phyloP scores from a whole-genome alignment of 2,888 invertebrate species.

The Homarus gammarus region DNA sequence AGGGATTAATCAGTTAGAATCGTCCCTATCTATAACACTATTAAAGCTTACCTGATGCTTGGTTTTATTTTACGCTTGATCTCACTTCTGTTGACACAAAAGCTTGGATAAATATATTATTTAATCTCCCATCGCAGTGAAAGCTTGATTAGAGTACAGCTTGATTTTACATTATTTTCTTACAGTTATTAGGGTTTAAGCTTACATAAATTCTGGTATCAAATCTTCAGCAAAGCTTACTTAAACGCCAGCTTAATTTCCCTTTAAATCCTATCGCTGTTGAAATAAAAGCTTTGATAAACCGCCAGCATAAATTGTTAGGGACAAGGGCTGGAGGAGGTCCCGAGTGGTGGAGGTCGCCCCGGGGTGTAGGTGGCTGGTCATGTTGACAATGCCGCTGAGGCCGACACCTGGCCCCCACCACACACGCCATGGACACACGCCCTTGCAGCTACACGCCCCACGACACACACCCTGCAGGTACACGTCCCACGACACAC shows the following conservation, averaged over 20 bases:
- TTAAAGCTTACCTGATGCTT: too few species aligned
- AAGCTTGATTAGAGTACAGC: background rate
- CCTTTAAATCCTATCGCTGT: background rate
- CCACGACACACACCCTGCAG: background rate
- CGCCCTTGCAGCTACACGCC: conserved; percentile 5
- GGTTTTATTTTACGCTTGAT: too few species aligned
- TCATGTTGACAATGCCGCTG: background rate
- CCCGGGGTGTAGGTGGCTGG: background rate
- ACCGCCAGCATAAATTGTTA: conserved; percentile 1
- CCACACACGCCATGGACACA: background rate
- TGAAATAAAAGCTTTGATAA: conserved; percentile 5
- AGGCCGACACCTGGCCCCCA: background rate
- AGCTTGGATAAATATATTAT: too few species aligned
- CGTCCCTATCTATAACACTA: too few species aligned
- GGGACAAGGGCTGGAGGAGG: background rate
- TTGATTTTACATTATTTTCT: background rate
- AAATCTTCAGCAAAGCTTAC: too few species aligned
- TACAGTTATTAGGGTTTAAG: too few species aligned
- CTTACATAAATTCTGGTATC: too few species aligned
- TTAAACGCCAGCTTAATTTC: background rate
- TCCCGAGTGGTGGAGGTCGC: background rate
- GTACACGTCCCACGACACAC: background rate
- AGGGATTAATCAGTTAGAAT: too few species aligned
- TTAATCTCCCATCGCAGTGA: too few species aligned
- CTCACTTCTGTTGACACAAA: too few species aligned